Percentiles rank a stretch among this genome's conserved stretches.
Evolutionary conservation across 2,888 invertebrate genomes (phyloP).

Genomic region (Pyrgus malvae): DNA sequence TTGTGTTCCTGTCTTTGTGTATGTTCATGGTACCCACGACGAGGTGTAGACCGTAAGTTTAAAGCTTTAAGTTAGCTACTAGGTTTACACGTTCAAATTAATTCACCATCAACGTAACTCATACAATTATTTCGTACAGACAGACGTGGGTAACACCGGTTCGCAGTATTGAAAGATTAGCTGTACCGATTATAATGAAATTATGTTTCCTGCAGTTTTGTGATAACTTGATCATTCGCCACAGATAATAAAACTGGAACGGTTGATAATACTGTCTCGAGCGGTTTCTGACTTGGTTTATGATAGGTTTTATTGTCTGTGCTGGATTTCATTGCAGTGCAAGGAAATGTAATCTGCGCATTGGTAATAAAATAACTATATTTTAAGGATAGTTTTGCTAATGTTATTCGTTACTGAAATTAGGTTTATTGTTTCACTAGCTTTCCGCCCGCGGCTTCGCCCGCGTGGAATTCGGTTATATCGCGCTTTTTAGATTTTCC

Average conservation of each 20-base stretch:
- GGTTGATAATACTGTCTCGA: constrained; percentile 19
- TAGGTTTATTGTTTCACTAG: too few relatives aligned
- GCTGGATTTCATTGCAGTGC: constrained; percentile 6
- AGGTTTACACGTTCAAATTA: not conserved
- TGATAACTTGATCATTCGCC: constrained; percentile 27
- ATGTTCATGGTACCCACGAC: too few relatives aligned
- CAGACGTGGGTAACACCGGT: constrained; percentile 45
- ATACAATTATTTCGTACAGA: constrained; percentile 41
- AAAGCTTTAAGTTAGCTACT: too few relatives aligned
- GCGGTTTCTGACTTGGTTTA: constrained; percentile 7
- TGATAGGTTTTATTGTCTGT: constrained; percentile 25
- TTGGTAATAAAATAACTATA: constrained; percentile 1
- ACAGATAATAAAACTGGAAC: constrained; percentile 17
- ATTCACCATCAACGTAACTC: constrained; percentile 35
- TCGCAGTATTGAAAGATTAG: constrained; percentile 36
- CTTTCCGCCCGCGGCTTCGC: too few relatives aligned
- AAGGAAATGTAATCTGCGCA: constrained; percentile 8
- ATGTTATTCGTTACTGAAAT: not conserved
- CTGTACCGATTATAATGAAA: constrained; percentile 35
- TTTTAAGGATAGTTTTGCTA: not conserved
- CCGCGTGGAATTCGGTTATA: too few relatives aligned
- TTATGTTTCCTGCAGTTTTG: constrained; percentile 36
- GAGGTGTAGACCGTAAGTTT: too few relatives aligned
- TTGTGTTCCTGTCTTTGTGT: too few relatives aligned
- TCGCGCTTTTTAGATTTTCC: too few relatives aligned